A percentile compares a stretch with the other conserved stretches of the same genome.
phyloP scores from a whole-genome alignment of 2,113 vertebrate genomes.

The Spermophilus dauricus region DNA sequence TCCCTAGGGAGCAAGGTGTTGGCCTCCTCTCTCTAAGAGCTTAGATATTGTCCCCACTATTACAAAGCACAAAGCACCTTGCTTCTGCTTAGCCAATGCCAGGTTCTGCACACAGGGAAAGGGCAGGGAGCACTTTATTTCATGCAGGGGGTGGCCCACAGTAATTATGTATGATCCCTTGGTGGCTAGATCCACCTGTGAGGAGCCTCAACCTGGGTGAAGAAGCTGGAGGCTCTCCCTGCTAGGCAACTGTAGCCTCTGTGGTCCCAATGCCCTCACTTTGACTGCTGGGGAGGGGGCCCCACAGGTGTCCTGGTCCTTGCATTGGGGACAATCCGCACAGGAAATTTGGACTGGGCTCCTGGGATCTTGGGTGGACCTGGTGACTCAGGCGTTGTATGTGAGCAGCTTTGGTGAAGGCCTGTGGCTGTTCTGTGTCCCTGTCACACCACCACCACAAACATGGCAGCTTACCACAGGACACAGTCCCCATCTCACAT shows the following conservation, averaged over 20 bases:
- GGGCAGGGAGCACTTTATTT: neutral
- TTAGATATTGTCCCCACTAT: neutral
- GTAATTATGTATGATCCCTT: neutral
- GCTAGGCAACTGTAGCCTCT: no score
- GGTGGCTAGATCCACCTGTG: neutral
- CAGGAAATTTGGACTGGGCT: neutral
- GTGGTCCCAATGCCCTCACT: neutral
- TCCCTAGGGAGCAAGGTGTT: neutral
- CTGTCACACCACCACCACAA: no score
- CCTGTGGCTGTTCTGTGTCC: neutral
- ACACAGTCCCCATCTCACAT: neutral
- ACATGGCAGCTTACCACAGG: neutral
- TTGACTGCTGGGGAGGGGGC: neutral
- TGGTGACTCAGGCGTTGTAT: neutral
- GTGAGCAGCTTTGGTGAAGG: neutral
- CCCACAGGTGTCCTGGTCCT: neutral
- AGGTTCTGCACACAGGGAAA: neutral
- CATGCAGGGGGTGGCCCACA: no score
- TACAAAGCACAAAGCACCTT: neutral
- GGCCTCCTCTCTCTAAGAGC: neutral
- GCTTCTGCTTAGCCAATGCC: neutral
- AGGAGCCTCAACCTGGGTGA: no score
- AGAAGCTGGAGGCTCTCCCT: no score
- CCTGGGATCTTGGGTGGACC: neutral
- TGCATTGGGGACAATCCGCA: neutral